phyloP scores from a whole-genome alignment of 2,113 vertebrate genomes.

The Crotalus horridus region DNA sequence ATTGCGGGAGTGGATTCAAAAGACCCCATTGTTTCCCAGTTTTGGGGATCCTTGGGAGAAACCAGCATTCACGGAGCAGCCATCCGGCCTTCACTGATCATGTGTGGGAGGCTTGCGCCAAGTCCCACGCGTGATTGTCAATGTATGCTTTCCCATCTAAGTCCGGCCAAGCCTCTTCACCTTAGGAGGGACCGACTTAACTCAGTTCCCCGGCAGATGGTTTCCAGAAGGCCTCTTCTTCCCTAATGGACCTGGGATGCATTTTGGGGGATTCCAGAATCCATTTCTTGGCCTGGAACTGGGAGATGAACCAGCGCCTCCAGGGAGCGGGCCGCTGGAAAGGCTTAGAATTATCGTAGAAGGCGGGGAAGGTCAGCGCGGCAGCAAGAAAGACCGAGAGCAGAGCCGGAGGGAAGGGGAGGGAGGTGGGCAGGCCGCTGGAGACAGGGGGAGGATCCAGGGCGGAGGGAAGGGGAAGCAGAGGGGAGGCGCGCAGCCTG shows the following conservation, averaged over 20 bases:
- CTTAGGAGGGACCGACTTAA: not conserved
- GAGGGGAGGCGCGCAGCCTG: constrained; percentile 17
- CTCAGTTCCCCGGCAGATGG: not conserved
- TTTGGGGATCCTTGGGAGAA: not conserved
- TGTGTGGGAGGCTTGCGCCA: not conserved
- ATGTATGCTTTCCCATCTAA: not conserved
- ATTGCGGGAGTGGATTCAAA: not conserved
- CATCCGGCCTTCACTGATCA: not conserved
- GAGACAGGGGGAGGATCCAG: not conserved
- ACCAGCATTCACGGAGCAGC: not conserved
- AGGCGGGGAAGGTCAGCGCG: not conserved
- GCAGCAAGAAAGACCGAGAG: not conserved
- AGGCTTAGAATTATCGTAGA: not conserved
- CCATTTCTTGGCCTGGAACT: not conserved
- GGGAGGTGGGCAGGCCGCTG: not conserved
- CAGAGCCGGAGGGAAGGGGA: not conserved
- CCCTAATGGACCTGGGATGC: no score
- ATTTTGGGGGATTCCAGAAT: not conserved
- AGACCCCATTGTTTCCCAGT: not conserved
- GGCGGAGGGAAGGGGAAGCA: not conserved
- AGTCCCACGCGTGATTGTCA: not conserved
- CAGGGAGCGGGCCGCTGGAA: not conserved
- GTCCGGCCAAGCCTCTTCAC: not conserved
- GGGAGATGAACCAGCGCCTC: not conserved
- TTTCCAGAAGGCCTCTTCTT: not conserved